Base-by-base conservation (phyloP, 2,113 vertebrate species). In the Cheilinus undulatus region DNA sequence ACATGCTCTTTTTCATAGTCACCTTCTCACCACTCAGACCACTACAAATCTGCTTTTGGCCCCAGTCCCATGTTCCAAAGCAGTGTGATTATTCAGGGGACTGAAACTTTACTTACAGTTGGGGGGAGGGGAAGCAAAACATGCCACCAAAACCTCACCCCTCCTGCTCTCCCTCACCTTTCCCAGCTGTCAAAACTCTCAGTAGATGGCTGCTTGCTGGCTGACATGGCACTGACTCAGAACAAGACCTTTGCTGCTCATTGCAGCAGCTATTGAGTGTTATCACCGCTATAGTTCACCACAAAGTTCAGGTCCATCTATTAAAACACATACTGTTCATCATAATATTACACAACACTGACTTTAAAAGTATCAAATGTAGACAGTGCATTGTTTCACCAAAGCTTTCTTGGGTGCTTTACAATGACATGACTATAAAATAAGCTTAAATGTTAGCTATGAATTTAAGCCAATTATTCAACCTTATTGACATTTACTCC, bases 141-240 rank as follows among this genome's bases (percentile, higher is more conserved):
- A 82, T 5, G 46, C 38, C 74, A 70, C 46, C 76, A 63, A 79
- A 36, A 40, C 38, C 15, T 2, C 13, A 40, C 4, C 38, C 45
- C 62, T 17, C 59, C 19, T 2, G 14, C 17, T 38, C 59, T 26
- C 32, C 38, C 27, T 57, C 69, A 87, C 86, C 70, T 74, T 80
- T 75, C 45, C 69, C 73, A 87, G 72, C 82, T 88, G 81, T 83
- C 85, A 82, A 82, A 86, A 78, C 79, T 76, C 51, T 36, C 24
- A n/a, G 38, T 30, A n/a, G 26, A 67, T 9, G 61, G n/a, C 51
- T 56, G 60, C 50, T 52, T 5, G 22, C 57, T 32, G 9, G 24
- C 24, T 28, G 57, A 50, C 11, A 40, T 38, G 32, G 58, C 65
- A 69, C 56, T 8, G 27, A 22, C 7, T 27, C 13, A 65, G 54